Evolutionary conservation across 2,113 vertebrate genomes (phyloP).

Genomic region (Noctilio leporinus): DNA sequence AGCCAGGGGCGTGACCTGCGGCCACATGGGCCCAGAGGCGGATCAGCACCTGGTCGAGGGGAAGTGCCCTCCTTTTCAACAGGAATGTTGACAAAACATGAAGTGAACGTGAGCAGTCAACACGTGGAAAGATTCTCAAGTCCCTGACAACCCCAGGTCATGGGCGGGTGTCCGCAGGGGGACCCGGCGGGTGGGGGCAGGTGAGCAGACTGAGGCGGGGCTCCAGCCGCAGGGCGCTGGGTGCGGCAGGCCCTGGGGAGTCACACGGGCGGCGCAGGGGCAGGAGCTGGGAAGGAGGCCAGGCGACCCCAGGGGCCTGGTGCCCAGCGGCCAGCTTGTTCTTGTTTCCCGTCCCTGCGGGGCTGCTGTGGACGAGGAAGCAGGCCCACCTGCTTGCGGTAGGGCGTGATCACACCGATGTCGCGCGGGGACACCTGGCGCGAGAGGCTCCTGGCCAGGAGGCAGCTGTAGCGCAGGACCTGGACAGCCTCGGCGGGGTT

Average conservation of each 20-base stretch:
- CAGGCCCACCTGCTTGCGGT: slow-evolving; percentile 89
- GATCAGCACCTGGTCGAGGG: too few species aligned
- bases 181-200: too few species aligned
- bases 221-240: neutral
- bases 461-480: slow-evolving; percentile 92
- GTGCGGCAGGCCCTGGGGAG: neutral
- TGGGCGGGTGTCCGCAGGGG: neutral
- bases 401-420: slow-evolving; percentile 92
- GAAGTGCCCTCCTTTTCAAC: too few species aligned
- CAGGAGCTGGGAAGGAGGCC: too few species aligned
- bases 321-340: rapidly evolving
- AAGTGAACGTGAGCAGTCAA: too few species aligned
- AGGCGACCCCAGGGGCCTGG: neutral
- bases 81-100: neutral
- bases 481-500: slow-evolving; percentile 93
- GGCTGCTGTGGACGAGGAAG: rapidly evolving
- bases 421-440: slow-evolving; percentile 79
- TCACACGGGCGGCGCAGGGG: too few species aligned
- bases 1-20: too few species aligned
- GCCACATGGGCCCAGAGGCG: too few species aligned
- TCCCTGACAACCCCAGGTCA: neutral
- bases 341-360: neutral
- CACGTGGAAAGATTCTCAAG: neutral
- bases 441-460: slow-evolving; percentile 84
- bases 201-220: rapidly evolving